A percentile compares a stretch with the other conserved stretches of the same genome.
phyloP scores from a whole-genome alignment of 2,797 vertebrate species.

The Dryobates pubescens region DNA sequence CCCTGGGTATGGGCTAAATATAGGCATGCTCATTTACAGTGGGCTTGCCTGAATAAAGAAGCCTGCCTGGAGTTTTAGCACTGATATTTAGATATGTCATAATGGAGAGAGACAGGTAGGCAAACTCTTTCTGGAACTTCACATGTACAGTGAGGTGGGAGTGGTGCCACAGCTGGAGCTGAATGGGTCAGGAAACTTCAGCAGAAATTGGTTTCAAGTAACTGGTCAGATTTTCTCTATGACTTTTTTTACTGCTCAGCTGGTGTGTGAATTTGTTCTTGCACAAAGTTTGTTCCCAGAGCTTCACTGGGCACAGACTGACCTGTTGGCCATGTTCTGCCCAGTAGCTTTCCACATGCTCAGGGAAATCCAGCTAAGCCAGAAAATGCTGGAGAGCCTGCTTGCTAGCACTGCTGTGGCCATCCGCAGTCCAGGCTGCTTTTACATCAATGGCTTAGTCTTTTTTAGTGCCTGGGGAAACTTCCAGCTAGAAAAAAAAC shows the following conservation, averaged over 20 bases:
- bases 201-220: not conserved
- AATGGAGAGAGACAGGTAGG: not conserved
- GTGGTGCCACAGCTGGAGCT: not conserved
- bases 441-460: not conserved
- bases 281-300: not conserved
- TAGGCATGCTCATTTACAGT: not conserved
- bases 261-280: not conserved
- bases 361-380: not conserved
- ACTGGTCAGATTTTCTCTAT: not conserved
- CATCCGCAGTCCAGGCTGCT: rapidly evolving
- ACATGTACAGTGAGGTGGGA: not conserved
- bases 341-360: rapidly evolving
- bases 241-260: not conserved
- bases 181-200: not conserved
- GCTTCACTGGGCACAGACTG: rapidly evolving
- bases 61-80: not conserved
- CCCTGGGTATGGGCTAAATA: too few relatives aligned
- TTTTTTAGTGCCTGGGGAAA: not conserved
- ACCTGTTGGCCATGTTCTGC: not conserved
- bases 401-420: rapidly evolving
- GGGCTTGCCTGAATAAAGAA: not conserved
- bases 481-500: not conserved
- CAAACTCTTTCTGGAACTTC: not conserved
- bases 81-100: not conserved
- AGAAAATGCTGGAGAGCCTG: not conserved